Evolutionary conservation across 2,797 vertebrate species (phyloP).

Genomic region (Falco rusticolus): DNA sequence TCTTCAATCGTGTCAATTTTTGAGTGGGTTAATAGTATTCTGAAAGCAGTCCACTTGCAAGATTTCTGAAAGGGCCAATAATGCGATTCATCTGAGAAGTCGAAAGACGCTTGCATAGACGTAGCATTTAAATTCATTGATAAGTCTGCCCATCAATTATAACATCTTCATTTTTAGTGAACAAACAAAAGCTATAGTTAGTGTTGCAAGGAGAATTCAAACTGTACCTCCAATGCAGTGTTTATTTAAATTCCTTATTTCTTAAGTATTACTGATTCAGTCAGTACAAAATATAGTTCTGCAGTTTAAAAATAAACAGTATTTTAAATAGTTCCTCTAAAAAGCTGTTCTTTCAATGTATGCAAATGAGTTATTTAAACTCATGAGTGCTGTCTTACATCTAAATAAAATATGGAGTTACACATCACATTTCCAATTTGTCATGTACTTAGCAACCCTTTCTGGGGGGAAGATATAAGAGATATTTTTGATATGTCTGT

Average conservation of each 20-base stretch:
- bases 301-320: constrained; percentile 42
- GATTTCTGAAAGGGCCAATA: constrained; percentile 51
- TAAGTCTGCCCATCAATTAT: constrained; percentile 44
- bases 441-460: constrained; percentile 46
- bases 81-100: constrained; percentile 8
- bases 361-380: constrained; percentile 66
- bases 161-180: constrained; percentile 25
- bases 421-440: constrained; percentile 66
- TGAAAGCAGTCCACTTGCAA: constrained; percentile 8
- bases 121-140: constrained; percentile 10
- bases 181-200: constrained; percentile 38
- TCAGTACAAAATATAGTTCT: constrained; percentile 20
- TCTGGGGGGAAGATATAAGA: constrained; percentile 60
- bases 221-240: neutral
- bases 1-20: constrained; percentile 44
- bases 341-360: constrained; percentile 44
- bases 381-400: constrained; percentile 47
- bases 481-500: constrained; percentile 70
- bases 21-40: constrained; percentile 38
- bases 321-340: constrained; percentile 33
- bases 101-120: constrained; percentile 21
- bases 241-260: constrained; percentile 34
- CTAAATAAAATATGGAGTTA: constrained; percentile 68
- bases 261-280: constrained; percentile 35
- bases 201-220: constrained; percentile 25